A percentile compares a stretch with the other conserved stretches of the same genome.
Evolutionary conservation across 2,888 invertebrate species (phyloP).

Genomic region (Dolomedes plantarius): DNA sequence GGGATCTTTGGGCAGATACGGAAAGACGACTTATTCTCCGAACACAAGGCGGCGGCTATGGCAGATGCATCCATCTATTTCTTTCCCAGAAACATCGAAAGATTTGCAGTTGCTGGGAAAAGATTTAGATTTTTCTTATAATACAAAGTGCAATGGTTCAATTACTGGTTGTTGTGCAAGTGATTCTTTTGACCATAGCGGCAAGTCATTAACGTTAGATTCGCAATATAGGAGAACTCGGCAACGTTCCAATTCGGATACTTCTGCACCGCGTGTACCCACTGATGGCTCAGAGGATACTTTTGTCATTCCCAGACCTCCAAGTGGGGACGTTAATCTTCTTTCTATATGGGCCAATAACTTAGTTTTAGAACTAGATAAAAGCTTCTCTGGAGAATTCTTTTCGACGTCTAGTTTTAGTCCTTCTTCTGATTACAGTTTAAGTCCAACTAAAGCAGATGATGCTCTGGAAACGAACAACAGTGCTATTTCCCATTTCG

Average conservation of each 20-base stretch:
- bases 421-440: slow-evolving; percentile 56
- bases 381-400: slow-evolving; percentile 43
- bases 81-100: slow-evolving; percentile 60
- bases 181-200: not conserved
- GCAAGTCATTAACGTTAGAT: not conserved
- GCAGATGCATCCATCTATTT: slow-evolving; percentile 56
- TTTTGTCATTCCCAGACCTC: slow-evolving; percentile 43
- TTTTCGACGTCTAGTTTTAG: slow-evolving; percentile 34
- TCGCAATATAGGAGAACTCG: slow-evolving; percentile 2
- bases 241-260: slow-evolving; percentile 60
- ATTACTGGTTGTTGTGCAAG: not conserved
- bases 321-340: slow-evolving; percentile 60
- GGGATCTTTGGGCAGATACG: slow-evolving; percentile 2
- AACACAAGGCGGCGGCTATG: slow-evolving; percentile 42
- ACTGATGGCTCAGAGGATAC: slow-evolving; percentile 4
- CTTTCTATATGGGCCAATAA: slow-evolving; percentile 65
- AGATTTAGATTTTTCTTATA: not conserved
- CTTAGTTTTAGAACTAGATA: slow-evolving; percentile 56
- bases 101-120: slow-evolving; percentile 40
- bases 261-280: not conserved
- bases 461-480: not conserved
- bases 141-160: not conserved
- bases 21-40: slow-evolving; percentile 26
- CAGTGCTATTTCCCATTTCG: not conserved
- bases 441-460: slow-evolving; percentile 42